Percentiles rank a stretch among this genome's conserved stretches.
phyloP scores from a whole-genome alignment of 1,140 invertebrate genomes.

The Yoshiicerus persimilis region DNA sequence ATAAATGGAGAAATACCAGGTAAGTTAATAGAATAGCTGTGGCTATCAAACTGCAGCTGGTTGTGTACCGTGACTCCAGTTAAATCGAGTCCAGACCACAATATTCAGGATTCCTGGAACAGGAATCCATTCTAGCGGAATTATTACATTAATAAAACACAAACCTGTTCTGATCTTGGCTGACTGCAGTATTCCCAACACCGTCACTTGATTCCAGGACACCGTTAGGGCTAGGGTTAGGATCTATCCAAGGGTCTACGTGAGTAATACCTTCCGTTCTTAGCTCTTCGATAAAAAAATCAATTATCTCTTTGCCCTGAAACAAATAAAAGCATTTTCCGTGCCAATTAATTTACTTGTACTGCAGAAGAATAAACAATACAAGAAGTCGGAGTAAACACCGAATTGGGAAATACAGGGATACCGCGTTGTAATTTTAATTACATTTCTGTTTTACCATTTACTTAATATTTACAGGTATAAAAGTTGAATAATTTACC shows the following conservation, averaged over 20 bases:
- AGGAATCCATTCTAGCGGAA: neutral
- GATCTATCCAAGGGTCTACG: constrained; percentile 56
- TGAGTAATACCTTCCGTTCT: constrained; percentile 76
- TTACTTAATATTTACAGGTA: too few relatives aligned
- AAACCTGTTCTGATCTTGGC: neutral
- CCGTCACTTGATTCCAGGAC: constrained; percentile 42
- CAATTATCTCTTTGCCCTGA: constrained; percentile 93
- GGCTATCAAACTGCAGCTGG: too few relatives aligned
- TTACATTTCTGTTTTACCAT: too few relatives aligned
- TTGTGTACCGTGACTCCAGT: neutral
- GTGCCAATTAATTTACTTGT: constrained; percentile 75
- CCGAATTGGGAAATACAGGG: too few relatives aligned
- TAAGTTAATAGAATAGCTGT: too few relatives aligned
- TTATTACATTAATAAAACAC: neutral
- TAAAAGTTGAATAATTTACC: constrained; percentile 60
- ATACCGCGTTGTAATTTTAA: too few relatives aligned
- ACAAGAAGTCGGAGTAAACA: too few relatives aligned
- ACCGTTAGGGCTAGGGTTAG: constrained; percentile 53
- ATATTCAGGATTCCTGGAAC: neutral
- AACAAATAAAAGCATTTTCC: constrained; percentile 57
- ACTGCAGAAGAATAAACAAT: too few relatives aligned
- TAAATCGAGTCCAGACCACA: neutral
- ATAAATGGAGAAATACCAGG: too few relatives aligned
- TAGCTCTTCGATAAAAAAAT: constrained; percentile 83
- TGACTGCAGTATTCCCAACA: constrained; percentile 31